These are phyloP conservation scores for Austrofundulus limnaeus DNA, from an alignment of 2,113 vertebrate species.

Conservation along the genomic window DNA sequence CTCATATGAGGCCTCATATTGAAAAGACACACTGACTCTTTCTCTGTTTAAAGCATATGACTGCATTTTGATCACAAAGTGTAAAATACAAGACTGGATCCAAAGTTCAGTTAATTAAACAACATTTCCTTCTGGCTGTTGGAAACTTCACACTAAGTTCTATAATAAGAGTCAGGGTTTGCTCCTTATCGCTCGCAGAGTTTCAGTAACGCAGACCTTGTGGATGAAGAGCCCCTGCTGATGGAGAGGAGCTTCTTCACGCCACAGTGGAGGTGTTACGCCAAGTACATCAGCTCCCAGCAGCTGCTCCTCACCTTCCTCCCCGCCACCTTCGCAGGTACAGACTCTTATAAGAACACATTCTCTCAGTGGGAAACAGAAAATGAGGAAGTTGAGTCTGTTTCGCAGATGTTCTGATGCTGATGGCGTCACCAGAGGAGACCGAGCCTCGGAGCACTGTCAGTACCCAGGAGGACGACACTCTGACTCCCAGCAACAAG, in stretches of 20 bases:
- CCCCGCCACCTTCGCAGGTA: constrained; percentile 89
- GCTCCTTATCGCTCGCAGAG: constrained; percentile 73
- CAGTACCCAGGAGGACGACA: constrained; percentile 62
- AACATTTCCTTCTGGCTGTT: too few relatives aligned
- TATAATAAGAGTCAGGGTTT: background rate
- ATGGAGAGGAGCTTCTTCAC: constrained; percentile 51
- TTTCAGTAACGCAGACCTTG: constrained; percentile 81
- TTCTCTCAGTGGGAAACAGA: background rate
- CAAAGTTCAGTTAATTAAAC: too few relatives aligned
- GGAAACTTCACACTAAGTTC: too few relatives aligned
- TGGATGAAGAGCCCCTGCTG: constrained; percentile 75
- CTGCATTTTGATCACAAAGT: too few relatives aligned
- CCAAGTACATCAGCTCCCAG: constrained; percentile 86
- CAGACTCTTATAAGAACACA: background rate
- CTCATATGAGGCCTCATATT: too few relatives aligned
- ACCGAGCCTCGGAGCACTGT: constrained; percentile 73
- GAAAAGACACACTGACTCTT: too few relatives aligned
- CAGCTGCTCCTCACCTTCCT: constrained; percentile 94
- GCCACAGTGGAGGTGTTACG: constrained; percentile 92
- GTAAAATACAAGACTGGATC: too few relatives aligned
- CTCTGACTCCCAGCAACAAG: constrained; percentile 62
- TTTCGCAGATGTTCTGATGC: constrained; percentile 83
- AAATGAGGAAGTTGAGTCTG: background rate
- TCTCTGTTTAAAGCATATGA: too few relatives aligned
- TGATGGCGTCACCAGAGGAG: constrained; percentile 80